Conservation (phyloP, 2,113 vertebrate species). For the Prochilodus magdalenae region DNA sequence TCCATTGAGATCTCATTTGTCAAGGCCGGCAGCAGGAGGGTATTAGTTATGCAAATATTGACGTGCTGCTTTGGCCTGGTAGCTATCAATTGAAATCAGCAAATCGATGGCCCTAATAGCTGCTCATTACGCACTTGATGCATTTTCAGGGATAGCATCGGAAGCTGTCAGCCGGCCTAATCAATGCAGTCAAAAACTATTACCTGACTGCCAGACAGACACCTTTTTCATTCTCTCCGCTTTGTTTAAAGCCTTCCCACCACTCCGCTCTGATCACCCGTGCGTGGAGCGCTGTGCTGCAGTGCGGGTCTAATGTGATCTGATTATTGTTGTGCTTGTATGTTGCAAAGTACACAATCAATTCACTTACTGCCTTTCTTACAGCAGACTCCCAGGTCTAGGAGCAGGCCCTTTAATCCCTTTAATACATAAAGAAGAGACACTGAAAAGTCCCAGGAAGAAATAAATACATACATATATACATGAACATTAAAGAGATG, state of each 20-base stretch:
- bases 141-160: constrained; percentile 84
- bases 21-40: constrained; percentile 80
- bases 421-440: too few relatives aligned
- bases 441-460: too few relatives aligned
- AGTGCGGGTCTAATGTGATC: not conserved
- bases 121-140: constrained; percentile 92
- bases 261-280: not conserved
- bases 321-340: not conserved
- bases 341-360: too few relatives aligned
- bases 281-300: not conserved
- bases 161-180: constrained; percentile 80
- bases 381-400: too few relatives aligned
- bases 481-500: too few relatives aligned
- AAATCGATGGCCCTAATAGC: constrained; percentile 96
- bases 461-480: too few relatives aligned
- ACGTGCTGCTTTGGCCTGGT: constrained; percentile 88
- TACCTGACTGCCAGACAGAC: constrained; percentile 74
- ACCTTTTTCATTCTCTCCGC: constrained; percentile 63
- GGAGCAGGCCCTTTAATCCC: too few relatives aligned
- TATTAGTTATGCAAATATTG: constrained; percentile 94
- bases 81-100: constrained; percentile 96
- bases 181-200: constrained; percentile 90
- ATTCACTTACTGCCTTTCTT: too few relatives aligned
- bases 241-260: constrained; percentile 58
- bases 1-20: constrained; percentile 85